phyloP scores from a whole-genome alignment of 2,113 vertebrate species.

The Trochalopteron elliotii region DNA sequence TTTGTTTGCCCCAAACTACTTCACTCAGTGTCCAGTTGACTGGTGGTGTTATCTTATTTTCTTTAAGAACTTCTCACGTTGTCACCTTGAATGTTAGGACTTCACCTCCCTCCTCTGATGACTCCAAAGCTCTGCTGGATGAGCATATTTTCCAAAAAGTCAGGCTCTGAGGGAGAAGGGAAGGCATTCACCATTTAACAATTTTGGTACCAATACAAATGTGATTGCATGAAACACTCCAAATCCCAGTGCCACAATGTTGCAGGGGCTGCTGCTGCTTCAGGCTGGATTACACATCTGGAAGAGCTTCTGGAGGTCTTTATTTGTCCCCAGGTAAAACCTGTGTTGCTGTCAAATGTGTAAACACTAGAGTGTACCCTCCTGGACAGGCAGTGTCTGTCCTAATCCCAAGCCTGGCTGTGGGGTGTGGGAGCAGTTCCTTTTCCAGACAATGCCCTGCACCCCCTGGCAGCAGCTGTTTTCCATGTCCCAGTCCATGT shows the following conservation, averaged over 20 bases:
- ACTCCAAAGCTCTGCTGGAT: neutral
- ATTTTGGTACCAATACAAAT: neutral
- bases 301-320: neutral
- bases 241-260: neutral
- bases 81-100: neutral
- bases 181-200: neutral
- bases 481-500: fast-evolving
- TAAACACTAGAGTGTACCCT: neutral
- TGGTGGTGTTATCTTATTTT: neutral
- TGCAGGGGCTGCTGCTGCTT: neutral
- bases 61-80: neutral
- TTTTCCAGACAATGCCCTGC: neutral
- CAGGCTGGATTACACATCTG: neutral
- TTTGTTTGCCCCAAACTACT: neutral
- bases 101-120: neutral
- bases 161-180: neutral
- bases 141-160: neutral
- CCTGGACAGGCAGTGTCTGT: neutral
- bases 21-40: neutral
- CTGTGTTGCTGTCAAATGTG: neutral
- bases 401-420: neutral
- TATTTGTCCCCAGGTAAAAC: neutral
- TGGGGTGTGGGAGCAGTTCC: neutral
- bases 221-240: neutral
- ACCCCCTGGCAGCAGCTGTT: neutral